Percentiles rank a stretch among this genome's conserved stretches.
Evolutionary conservation across 2,888 invertebrate species (phyloP).

Genomic region (Tromatobia lineatoria): DNA sequence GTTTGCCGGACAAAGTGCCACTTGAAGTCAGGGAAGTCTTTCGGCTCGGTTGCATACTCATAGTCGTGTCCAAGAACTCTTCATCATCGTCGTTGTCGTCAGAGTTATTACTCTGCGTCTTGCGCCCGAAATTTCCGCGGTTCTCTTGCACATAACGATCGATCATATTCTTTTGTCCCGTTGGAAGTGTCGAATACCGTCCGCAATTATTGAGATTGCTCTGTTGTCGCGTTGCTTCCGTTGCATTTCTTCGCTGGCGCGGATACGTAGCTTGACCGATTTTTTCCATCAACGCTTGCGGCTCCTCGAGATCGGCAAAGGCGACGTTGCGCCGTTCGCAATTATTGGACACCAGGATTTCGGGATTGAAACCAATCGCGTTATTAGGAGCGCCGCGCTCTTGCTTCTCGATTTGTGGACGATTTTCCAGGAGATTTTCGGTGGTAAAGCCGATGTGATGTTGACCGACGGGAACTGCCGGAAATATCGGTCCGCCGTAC

Average conservation of each 20-base stretch:
- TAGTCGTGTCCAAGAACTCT: constrained; percentile 83
- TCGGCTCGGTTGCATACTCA: constrained; percentile 76
- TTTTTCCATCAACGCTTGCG: constrained; percentile 23
- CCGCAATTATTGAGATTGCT: constrained; percentile 5
- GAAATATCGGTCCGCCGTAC: constrained; percentile 23
- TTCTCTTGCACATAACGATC: constrained; percentile 78
- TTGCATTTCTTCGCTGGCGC: constrained; percentile 53
- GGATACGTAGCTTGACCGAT: constrained; percentile 41
- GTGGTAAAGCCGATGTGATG: constrained; percentile 75
- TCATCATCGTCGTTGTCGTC: constrained; percentile 82
- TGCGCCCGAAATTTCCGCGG: constrained; percentile 36
- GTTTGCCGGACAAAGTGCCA: constrained; percentile 67
- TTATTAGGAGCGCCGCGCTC: constrained; percentile 47
- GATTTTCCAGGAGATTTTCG: constrained; percentile 47
- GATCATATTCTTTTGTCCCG: constrained; percentile 76
- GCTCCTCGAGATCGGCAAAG: constrained; percentile 46
- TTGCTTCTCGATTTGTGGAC: constrained; percentile 3
- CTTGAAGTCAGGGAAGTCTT: constrained; percentile 79
- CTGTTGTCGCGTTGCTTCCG: constrained; percentile 45
- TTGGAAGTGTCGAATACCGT: constrained; percentile 55
- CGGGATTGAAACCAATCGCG: constrained; percentile 59
- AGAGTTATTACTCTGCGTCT: constrained; percentile 58
- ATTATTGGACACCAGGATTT: constrained; percentile 35
- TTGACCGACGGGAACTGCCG: constrained; percentile 18
- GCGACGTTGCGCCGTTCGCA: constrained; percentile 49